phyloP scores from a whole-genome alignment of 1,140 invertebrate species.

The Dufourea novaeangliae region DNA sequence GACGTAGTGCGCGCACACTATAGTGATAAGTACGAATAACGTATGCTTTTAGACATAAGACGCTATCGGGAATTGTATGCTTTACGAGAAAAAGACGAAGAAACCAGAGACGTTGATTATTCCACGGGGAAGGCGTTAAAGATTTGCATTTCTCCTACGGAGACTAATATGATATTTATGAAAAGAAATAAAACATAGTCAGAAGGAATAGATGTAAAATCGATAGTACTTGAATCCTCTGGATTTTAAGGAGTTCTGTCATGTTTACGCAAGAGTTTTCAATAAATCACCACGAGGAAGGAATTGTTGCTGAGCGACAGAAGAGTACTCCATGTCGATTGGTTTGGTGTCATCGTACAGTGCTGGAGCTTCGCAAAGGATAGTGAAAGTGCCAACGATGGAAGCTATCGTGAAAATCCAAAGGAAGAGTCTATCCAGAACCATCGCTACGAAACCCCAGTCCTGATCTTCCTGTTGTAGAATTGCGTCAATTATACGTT shows the following conservation, averaged over 20 bases:
- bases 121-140: neutral
- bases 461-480: conserved; percentile 94
- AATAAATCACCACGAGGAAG: conserved; percentile 76
- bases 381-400: conserved; percentile 92
- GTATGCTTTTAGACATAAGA: conserved; percentile 15
- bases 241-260: neutral
- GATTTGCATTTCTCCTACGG: too few relatives aligned
- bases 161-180: neutral
- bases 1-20: conserved; percentile 17
- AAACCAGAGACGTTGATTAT: conserved; percentile 11
- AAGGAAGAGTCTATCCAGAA: conserved; percentile 97
- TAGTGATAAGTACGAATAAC: conserved; percentile 45
- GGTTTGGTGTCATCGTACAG: conserved; percentile 94
- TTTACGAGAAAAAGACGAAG: conserved; percentile 28
- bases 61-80: conserved; percentile 23
- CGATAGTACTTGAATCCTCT: neutral
- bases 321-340: conserved; percentile 93
- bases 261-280: conserved; percentile 39
- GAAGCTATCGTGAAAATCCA: conserved; percentile 97
- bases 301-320: conserved; percentile 90
- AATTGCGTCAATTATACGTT: too few relatives aligned
- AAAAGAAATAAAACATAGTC: neutral
- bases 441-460: conserved; percentile 99
- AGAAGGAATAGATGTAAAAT: neutral
- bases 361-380: conserved; percentile 94